Evolutionary conservation across 2,113 vertebrate species (phyloP).

Genomic region (Pedionomus torquatus): DNA sequence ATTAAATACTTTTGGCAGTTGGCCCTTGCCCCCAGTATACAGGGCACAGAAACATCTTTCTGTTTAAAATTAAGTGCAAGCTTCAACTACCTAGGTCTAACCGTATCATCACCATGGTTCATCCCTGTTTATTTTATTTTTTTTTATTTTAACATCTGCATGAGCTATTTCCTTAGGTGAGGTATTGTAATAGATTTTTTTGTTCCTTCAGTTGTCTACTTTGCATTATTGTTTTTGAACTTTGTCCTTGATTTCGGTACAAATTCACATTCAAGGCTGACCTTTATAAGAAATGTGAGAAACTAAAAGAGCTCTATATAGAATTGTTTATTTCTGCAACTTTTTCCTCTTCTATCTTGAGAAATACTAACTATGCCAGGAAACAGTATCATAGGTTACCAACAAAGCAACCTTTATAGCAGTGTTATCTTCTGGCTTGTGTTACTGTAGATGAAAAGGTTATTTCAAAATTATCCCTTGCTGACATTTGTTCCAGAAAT

Average conservation of each 20-base stretch:
- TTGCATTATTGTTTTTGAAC: background rate
- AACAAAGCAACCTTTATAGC: background rate
- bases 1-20: background rate
- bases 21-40: background rate
- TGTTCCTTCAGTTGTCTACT: background rate
- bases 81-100: background rate
- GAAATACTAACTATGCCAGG: background rate
- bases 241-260: background rate
- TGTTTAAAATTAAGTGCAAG: background rate
- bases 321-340: background rate
- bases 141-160: background rate
- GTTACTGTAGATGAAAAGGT: conserved; percentile 9
- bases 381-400: background rate
- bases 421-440: background rate
- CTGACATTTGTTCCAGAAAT: conserved; percentile 59
- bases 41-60: background rate
- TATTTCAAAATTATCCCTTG: conserved; percentile 55
- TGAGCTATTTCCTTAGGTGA: background rate
- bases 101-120: background rate
- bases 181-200: background rate
- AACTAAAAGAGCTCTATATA: background rate
- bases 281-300: background rate
- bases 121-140: no score
- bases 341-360: background rate
- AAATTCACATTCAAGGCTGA: background rate